These are phyloP conservation scores for Terrapene triunguis DNA, from an alignment of 2,113 vertebrate genomes.

Conservation along the genomic window DNA sequence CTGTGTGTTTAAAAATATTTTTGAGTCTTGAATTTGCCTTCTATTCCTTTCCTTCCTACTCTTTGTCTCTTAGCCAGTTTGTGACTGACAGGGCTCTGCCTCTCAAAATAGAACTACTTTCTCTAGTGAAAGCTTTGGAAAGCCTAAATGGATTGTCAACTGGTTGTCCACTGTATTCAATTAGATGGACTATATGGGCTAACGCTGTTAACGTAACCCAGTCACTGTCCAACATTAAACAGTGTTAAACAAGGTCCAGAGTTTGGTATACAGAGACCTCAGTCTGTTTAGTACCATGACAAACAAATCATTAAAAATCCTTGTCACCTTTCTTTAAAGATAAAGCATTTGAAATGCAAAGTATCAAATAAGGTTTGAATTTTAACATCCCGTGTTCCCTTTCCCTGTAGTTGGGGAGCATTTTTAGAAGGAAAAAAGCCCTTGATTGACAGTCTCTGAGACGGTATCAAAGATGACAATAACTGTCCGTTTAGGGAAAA, in stretches of 20 bases:
- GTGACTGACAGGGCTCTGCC: fast-evolving
- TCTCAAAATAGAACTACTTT: background rate
- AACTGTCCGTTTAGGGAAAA: background rate
- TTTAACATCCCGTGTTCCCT: background rate
- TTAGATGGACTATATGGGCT: background rate
- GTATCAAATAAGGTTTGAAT: background rate
- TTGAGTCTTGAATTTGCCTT: background rate
- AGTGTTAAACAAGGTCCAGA: background rate
- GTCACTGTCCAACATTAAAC: background rate
- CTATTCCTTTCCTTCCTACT: background rate
- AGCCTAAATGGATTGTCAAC: background rate
- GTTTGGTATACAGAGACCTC: background rate
- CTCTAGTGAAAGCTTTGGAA: background rate
- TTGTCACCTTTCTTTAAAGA: background rate
- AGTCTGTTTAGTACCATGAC: background rate
- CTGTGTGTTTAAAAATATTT: background rate
- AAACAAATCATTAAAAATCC: background rate
- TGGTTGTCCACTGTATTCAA: background rate
- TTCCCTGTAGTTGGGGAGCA: background rate
- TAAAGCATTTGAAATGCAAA: background rate
- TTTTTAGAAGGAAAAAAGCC: background rate
- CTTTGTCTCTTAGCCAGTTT: background rate
- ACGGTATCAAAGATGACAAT: background rate
- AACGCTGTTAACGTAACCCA: background rate
- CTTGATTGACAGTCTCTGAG: background rate